Evolutionary conservation across 1,140 invertebrate genomes (phyloP).

Genomic region (Heliconius eleuchia): DNA sequence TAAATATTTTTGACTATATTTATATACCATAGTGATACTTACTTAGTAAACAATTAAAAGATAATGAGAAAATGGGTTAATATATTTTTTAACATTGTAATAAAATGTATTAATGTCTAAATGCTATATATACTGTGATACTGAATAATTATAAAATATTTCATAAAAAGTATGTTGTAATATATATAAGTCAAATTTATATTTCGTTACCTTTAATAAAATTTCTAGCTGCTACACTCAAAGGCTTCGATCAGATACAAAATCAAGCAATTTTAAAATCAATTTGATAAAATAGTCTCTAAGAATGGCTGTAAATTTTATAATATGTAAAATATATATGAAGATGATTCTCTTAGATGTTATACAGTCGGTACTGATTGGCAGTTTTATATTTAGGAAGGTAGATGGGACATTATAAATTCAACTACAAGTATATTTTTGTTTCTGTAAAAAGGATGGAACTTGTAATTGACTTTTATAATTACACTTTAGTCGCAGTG

Average conservation of each 20-base stretch:
- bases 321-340: not conserved
- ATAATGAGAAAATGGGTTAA: too few species aligned
- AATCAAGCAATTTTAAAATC: not conserved
- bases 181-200: not conserved
- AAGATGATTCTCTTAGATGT: not conserved
- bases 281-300: not conserved
- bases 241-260: not conserved
- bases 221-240: not conserved
- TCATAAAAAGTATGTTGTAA: not conserved
- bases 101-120: not conserved
- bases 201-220: not conserved
- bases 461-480: slow-evolving; percentile 46
- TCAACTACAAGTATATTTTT: slow-evolving; percentile 1
- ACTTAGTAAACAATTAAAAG: not conserved
- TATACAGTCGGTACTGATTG: not conserved
- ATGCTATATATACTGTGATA: not conserved
- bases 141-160: not conserved
- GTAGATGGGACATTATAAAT: not conserved
- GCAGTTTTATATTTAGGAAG: not conserved
- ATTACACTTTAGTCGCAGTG: not conserved
- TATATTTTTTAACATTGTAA: too few species aligned
- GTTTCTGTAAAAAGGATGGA: slow-evolving; percentile 43
- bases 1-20: not conserved
- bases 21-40: not conserved
- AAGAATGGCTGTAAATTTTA: not conserved